These are phyloP conservation scores for Dryobates pubescens DNA, from an alignment of 2,797 vertebrate species.

Conservation along the genomic window DNA sequence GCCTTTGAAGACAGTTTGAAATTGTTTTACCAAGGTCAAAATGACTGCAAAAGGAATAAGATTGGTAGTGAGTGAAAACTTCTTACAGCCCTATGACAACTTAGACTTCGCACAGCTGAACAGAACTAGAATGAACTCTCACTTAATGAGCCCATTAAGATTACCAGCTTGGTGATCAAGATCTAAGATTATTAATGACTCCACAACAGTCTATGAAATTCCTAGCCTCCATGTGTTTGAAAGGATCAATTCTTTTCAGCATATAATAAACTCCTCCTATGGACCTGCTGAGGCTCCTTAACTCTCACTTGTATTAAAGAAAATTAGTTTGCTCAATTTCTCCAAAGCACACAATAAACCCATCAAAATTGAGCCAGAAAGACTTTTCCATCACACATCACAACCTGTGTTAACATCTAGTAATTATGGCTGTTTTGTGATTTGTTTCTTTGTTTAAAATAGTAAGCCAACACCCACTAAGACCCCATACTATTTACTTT, in stretches of 20 bases:
- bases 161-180: neutral
- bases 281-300: neutral
- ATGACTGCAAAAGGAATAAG: neutral
- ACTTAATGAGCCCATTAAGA: neutral
- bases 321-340: neutral
- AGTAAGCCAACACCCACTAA: rapidly evolving
- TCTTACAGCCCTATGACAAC: neutral
- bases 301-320: neutral
- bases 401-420: neutral
- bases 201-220: neutral
- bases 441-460: neutral
- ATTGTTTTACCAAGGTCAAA: slow-evolving; percentile 5
- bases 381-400: neutral
- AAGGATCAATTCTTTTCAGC: neutral
- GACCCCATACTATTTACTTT: neutral
- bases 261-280: neutral
- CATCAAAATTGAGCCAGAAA: neutral
- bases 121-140: neutral
- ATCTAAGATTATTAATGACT: neutral
- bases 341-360: no score
- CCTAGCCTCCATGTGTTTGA: neutral
- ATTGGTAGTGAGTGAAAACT: neutral
- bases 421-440: rapidly evolving
- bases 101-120: neutral
- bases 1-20: slow-evolving; percentile 4